Conservation (phyloP, 2,888 invertebrate species). For the Acronicta alni region DNA sequence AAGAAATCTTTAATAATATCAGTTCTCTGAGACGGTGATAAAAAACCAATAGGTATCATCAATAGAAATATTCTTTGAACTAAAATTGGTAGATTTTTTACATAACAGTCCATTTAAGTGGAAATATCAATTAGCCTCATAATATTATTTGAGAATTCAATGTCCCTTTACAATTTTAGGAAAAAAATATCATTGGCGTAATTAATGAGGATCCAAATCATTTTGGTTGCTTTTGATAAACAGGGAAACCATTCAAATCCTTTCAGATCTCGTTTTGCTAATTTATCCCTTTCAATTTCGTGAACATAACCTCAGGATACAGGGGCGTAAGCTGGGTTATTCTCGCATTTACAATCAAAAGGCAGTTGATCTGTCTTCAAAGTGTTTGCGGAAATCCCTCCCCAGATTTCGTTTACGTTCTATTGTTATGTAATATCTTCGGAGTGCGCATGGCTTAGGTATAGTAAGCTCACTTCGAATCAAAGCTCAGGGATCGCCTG, state of each 20-base stretch:
- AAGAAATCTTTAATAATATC: no score
- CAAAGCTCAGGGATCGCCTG: conserved; percentile 1
- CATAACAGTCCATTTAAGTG: not conserved
- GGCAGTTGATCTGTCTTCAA: conserved; percentile 40
- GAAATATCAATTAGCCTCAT: not conserved
- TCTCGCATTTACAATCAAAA: conserved; percentile 24
- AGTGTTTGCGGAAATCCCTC: conserved; percentile 26
- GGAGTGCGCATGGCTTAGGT: conserved; percentile 15
- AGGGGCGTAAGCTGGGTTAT: conserved; percentile 6
- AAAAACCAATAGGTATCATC: no score
- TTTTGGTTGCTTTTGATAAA: not conserved
- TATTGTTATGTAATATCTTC: conserved; percentile 44
- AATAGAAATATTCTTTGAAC: no score
- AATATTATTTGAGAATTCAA: not conserved
- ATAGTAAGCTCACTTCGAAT: conserved; percentile 17
- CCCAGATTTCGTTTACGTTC: conserved; percentile 22
- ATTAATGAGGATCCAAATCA: not conserved
- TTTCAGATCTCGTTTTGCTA: not conserved
- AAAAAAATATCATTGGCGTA: not conserved
- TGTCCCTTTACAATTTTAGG: not conserved
- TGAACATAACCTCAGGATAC: conserved; percentile 9
- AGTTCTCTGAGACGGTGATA: no score
- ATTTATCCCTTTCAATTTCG: conserved; percentile 15
- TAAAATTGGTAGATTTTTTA: no score
- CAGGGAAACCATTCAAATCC: not conserved